These are phyloP conservation scores for Eurystomus gularis DNA, from an alignment of 2,113 vertebrate species.

Conservation along the genomic window DNA sequence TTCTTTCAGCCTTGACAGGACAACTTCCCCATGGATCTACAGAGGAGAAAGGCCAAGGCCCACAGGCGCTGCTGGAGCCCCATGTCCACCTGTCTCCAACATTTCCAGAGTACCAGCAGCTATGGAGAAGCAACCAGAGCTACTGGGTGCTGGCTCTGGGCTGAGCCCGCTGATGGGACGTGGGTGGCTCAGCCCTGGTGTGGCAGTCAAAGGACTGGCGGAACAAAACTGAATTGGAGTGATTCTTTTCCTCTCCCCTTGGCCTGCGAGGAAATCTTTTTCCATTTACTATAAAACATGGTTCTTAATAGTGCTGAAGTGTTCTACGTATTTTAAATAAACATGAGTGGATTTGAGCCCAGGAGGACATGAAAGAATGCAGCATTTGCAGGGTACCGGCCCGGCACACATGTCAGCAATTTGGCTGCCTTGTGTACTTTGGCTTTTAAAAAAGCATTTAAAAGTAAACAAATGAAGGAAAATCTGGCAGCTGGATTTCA, in stretches of 20 bases:
- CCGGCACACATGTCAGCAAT: constrained; percentile 95
- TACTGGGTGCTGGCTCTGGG: neutral
- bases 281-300: constrained; percentile 85
- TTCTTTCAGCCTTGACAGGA: neutral
- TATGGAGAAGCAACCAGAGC: neutral
- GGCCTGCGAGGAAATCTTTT: constrained; percentile 82
- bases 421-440: constrained; percentile 97
- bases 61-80: neutral
- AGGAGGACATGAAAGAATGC: constrained; percentile 93
- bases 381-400: constrained; percentile 81
- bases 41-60: neutral
- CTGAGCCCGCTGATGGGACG: neutral
- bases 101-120: neutral
- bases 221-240: constrained; percentile 82
- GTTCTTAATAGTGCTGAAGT: constrained; percentile 92
- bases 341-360: constrained; percentile 86
- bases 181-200: constrained; percentile 14
- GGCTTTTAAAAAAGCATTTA: constrained; percentile 91
- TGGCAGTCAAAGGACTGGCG: constrained; percentile 76
- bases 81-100: neutral
- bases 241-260: constrained; percentile 69
- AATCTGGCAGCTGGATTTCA: constrained; percentile 90
- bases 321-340: constrained; percentile 96
- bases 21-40: neutral
- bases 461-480: constrained; percentile 96